phyloP scores from a whole-genome alignment of 2,797 vertebrate species.

The Harpagifer antarcticus region DNA sequence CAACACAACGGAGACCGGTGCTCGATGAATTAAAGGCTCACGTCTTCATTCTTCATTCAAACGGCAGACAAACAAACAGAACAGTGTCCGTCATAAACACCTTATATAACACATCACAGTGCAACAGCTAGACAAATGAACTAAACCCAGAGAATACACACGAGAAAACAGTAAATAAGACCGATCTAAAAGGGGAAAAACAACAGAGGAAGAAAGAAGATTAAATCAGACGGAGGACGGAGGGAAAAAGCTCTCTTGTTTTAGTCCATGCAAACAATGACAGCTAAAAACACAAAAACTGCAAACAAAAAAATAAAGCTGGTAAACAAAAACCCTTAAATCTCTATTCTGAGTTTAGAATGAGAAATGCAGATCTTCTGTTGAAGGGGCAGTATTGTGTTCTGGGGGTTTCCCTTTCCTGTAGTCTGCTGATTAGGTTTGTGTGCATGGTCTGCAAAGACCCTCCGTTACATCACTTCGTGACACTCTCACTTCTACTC shows the following conservation, averaged over 20 bases:
- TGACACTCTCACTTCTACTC: too few species aligned
- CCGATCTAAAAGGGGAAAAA: neutral
- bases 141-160: neutral
- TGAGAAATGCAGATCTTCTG: neutral
- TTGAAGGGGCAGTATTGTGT: too few species aligned
- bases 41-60: slow-evolving; percentile 26
- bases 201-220: neutral
- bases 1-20: slow-evolving; percentile 37
- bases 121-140: neutral
- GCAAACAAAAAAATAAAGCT: neutral
- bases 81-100: neutral
- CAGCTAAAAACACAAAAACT: neutral
- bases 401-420: too few species aligned
- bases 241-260: neutral
- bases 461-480: too few species aligned
- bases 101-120: neutral
- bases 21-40: slow-evolving; percentile 43
- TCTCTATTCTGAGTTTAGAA: neutral
- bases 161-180: neutral
- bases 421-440: too few species aligned
- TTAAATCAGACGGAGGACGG: neutral
- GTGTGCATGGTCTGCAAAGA: too few species aligned
- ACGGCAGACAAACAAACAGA: slow-evolving; percentile 14
- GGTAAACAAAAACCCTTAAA: slow-evolving; percentile 1
- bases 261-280: slow-evolving; percentile 1